These are phyloP conservation scores for Podocnemis expansa DNA, from an alignment of 2,113 vertebrate genomes.

Conservation along the genomic window DNA sequence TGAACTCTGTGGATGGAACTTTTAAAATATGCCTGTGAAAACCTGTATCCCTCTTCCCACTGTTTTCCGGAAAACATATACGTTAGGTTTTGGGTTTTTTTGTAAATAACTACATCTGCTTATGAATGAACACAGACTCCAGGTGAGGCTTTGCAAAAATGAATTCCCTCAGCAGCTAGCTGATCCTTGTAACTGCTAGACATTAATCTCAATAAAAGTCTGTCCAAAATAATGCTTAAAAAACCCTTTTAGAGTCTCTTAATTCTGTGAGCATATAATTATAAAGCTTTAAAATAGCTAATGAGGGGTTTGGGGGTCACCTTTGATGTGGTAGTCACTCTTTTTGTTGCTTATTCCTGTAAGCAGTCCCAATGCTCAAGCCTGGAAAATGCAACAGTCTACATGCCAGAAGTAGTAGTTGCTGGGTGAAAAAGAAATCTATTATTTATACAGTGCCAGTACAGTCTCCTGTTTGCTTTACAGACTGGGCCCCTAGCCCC, in stretches of 20 bases:
- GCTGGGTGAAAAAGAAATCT: not conserved
- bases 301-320: fast-evolving
- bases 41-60: not conserved
- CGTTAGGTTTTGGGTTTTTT: not conserved
- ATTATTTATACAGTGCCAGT: not conserved
- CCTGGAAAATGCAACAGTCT: not conserved
- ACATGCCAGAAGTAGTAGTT: not conserved
- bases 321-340: not conserved
- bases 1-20: slow-evolving; percentile 34
- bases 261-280: not conserved
- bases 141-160: not conserved
- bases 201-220: not conserved
- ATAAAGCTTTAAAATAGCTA: not conserved
- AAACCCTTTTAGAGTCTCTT: not conserved
- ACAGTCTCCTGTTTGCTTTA: fast-evolving
- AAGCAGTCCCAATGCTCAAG: not conserved
- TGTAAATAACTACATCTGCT: slow-evolving; percentile 3
- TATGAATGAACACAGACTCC: not conserved
- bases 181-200: not conserved
- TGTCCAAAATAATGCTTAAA: not conserved
- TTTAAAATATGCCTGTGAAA: slow-evolving; percentile 42
- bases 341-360: not conserved
- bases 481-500: not conserved
- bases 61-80: not conserved
- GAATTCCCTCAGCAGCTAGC: not conserved